A percentile compares a stretch with the other conserved stretches of the same genome.
phyloP scores from a whole-genome alignment of 2,888 invertebrate species.

The Drosophila kokeensis region DNA sequence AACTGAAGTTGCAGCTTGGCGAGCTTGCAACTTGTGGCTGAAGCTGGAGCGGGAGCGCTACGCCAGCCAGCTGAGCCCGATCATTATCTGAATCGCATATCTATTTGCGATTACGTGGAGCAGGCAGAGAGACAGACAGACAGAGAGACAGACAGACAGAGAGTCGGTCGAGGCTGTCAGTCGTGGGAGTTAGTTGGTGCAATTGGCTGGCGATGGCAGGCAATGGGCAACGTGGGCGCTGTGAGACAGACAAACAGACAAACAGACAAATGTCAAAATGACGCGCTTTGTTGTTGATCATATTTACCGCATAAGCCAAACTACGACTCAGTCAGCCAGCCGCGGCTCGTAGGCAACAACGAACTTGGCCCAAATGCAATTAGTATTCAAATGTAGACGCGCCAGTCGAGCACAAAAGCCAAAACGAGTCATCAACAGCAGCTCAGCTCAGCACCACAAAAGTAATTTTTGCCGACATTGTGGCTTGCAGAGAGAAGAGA shows the following conservation, averaged over 20 bases:
- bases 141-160: not conserved
- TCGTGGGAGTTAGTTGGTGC: slow-evolving; percentile 70
- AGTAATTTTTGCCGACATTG: slow-evolving; percentile 51
- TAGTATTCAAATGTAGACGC: slow-evolving; percentile 79
- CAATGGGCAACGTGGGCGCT: slow-evolving; percentile 67
- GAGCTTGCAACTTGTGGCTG: slow-evolving; percentile 7
- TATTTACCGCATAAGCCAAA: slow-evolving; percentile 74
- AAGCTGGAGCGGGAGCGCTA: slow-evolving; percentile 14
- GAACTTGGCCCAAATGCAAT: slow-evolving; percentile 69
- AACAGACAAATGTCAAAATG: slow-evolving; percentile 80
- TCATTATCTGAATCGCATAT: slow-evolving; percentile 75
- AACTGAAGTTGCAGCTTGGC: slow-evolving; percentile 14
- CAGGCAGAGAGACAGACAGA: not conserved
- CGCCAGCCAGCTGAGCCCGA: slow-evolving; percentile 46
- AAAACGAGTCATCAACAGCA: slow-evolving; percentile 76
- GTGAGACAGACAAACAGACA: slow-evolving; percentile 65
- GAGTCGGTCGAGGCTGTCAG: slow-evolving; percentile 43
- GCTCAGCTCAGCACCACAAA: slow-evolving; percentile 25
- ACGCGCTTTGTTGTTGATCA: slow-evolving; percentile 81
- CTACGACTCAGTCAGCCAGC: not conserved
- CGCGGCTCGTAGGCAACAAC: not conserved
- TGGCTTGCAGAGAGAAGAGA: not conserved
- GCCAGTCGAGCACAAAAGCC: slow-evolving; percentile 69
- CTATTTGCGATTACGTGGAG: slow-evolving; percentile 62
- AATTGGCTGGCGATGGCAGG: slow-evolving; percentile 61